Evolutionary conservation across 2,888 invertebrate genomes (phyloP), one percentile per base, ranked within the genome.

Genomic region (Dromius quadrimaculatus): DNA sequence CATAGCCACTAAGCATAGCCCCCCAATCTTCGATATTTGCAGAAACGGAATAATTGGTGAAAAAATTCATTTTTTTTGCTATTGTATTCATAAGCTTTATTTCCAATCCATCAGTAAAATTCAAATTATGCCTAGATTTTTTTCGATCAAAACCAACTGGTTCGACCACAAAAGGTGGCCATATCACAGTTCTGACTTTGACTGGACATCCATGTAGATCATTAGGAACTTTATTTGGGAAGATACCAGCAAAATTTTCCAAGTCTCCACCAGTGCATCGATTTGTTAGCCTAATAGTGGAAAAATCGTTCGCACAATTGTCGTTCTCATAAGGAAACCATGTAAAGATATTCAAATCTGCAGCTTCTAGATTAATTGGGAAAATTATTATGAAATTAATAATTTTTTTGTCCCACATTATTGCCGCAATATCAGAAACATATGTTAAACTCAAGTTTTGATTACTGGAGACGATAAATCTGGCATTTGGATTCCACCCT

Each of bases 111-210:
- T 8, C 20, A 8, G 45, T 45, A 20, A 45, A 45, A 20, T 45
- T 45, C 9, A 45, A 3, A 17, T 6, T 45, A 5, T 28, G 3
- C 3, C 4, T 28, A n/a, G 19, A 8, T 11, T 1, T 8, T n/a
- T 20, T 23, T 71, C 65, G 5, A 11, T 38, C 73, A 41, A 71
- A 73, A 5, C 71, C 68, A n/a, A 72, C 65, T 19, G 77, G 76
- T 13, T 76, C 69, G 2, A 79, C 74, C 1, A 80, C 76, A 70
- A 76, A 82, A 1, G 82, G 82, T 4, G 78, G 79, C 74, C 77
- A 79, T 19, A 77, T 71, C 1, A 78, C 74, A 15, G 79, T 79
- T 15, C 77, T 57, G 2, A 79, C 78, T 66, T 74, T 76, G 2
- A 82, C 71, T 5, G 74, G 64, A 71, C 81, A 82, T 13, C 77